Conservation (phyloP, 1,140 invertebrate species). For the Euwallacea fornicatus region DNA sequence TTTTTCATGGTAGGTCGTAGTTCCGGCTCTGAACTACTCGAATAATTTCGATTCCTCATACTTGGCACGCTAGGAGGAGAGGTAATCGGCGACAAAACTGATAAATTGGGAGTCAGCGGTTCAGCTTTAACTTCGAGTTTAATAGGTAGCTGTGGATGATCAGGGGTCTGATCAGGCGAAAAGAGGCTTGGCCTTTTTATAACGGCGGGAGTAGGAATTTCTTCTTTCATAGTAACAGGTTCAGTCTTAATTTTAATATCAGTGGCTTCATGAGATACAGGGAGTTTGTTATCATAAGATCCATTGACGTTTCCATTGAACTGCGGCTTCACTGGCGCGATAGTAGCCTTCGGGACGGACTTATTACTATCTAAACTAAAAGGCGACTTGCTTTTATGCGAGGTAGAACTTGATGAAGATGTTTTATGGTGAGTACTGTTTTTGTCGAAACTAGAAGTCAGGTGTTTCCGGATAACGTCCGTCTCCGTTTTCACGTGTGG, state of each 20-base stretch:
- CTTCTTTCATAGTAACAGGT: slow-evolving; percentile 39
- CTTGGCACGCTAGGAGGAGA: slow-evolving; percentile 41
- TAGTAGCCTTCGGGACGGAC: slow-evolving; percentile 47
- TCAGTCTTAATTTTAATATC: slow-evolving; percentile 41
- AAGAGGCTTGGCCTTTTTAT: slow-evolving; percentile 55
- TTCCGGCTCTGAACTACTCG: slow-evolving; percentile 53
- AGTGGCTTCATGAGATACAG: slow-evolving; percentile 16
- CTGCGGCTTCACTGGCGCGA: slow-evolving; percentile 29
- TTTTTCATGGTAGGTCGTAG: slow-evolving; percentile 52
- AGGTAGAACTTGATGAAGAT: slow-evolving; percentile 45
- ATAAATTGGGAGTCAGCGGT: slow-evolving; percentile 15
- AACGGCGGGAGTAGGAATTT: slow-evolving; percentile 41
- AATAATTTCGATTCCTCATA: slow-evolving; percentile 42
- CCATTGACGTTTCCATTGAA: slow-evolving; percentile 45
- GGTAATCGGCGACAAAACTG: slow-evolving; percentile 45
- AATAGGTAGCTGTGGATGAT: slow-evolving; percentile 37
- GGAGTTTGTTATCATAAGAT: slow-evolving; percentile 24
- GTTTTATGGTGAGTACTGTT: slow-evolving; percentile 43
- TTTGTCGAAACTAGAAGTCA: slow-evolving; percentile 43
- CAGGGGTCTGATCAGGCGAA: slow-evolving; percentile 57
- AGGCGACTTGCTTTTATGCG: slow-evolving; percentile 50
- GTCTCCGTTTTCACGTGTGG: slow-evolving; percentile 42
- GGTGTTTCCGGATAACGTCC: slow-evolving; percentile 47
- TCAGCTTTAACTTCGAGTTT: slow-evolving; percentile 34
- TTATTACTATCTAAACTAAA: slow-evolving; percentile 46